phyloP scores from a whole-genome alignment of 2,113 vertebrate species.

The Aphelocoma coerulescens region DNA sequence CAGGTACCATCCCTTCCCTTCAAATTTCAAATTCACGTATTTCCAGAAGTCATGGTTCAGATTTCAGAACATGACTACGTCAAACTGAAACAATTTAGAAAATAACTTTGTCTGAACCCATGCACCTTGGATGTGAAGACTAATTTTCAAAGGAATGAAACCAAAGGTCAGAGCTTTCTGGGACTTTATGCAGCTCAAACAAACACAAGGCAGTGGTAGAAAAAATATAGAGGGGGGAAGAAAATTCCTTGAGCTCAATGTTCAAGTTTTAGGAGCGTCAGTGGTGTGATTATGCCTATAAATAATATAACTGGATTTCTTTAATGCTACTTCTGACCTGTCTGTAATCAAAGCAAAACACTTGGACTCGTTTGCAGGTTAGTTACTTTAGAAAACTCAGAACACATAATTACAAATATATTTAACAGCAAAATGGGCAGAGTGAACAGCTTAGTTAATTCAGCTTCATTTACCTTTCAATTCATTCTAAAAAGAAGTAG shows the following conservation, averaged over 20 bases:
- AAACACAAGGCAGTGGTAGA: not conserved
- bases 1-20: not conserved
- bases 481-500: not conserved
- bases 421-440: not conserved
- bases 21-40: not conserved
- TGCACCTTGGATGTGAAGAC: not conserved
- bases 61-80: not conserved
- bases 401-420: not conserved
- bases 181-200: not conserved
- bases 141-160: not conserved
- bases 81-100: not conserved
- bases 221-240: not conserved
- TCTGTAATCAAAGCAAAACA: not conserved
- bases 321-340: not conserved
- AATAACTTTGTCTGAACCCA: not conserved
- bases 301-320: not conserved
- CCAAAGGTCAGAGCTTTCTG: not conserved
- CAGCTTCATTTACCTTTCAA: not conserved
- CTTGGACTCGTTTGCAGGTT: not conserved
- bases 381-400: not conserved
- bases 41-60: not conserved
- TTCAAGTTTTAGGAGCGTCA: not conserved
- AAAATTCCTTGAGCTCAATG: not conserved
- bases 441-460: not conserved
- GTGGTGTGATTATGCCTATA: not conserved